Conservation (phyloP, 2,797 vertebrate species). For the Geotrypetes seraphini region DNA sequence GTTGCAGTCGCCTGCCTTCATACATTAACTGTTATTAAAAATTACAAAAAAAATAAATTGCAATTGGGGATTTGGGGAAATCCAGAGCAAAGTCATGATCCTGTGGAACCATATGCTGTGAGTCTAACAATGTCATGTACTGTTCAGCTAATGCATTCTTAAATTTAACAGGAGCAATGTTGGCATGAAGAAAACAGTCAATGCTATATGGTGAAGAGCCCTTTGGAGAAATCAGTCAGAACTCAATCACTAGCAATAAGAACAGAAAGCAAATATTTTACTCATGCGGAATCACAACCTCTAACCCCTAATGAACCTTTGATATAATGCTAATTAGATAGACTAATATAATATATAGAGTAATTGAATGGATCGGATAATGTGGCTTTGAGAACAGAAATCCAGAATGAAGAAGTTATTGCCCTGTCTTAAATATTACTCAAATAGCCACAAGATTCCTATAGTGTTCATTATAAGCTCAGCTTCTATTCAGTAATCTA, state of each 20-base stretch:
- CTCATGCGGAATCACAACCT: too few species aligned
- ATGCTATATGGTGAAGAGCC: conserved; percentile 4
- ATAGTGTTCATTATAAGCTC: too few species aligned
- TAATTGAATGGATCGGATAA: too few species aligned
- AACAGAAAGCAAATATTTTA: conserved; percentile 1
- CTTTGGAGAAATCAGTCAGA: conserved; percentile 6
- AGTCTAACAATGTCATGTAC: conserved; percentile 8
- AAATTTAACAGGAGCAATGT: conserved; percentile 13
- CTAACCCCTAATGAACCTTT: too few species aligned
- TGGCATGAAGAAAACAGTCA: conserved; percentile 12
- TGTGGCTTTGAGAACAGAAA: too few species aligned
- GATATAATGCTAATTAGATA: too few species aligned
- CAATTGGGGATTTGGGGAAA: conserved; percentile 1
- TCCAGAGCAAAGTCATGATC: conserved; percentile 4
- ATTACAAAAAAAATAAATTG: conserved; percentile 7
- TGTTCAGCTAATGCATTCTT: conserved; percentile 12
- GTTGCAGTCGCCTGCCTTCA: too few species aligned
- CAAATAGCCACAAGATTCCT: too few species aligned
- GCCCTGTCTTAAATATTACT: too few species aligned
- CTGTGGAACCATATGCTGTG: conserved; percentile 7
- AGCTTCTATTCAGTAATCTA: too few species aligned
- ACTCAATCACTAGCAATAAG: conserved; percentile 2
- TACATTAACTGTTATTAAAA: background rate
- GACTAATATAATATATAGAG: too few species aligned
- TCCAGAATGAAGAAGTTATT: too few species aligned